These are phyloP conservation scores for Orius insidiosus DNA, from an alignment of 1,140 invertebrate species.

Conservation along the genomic window DNA sequence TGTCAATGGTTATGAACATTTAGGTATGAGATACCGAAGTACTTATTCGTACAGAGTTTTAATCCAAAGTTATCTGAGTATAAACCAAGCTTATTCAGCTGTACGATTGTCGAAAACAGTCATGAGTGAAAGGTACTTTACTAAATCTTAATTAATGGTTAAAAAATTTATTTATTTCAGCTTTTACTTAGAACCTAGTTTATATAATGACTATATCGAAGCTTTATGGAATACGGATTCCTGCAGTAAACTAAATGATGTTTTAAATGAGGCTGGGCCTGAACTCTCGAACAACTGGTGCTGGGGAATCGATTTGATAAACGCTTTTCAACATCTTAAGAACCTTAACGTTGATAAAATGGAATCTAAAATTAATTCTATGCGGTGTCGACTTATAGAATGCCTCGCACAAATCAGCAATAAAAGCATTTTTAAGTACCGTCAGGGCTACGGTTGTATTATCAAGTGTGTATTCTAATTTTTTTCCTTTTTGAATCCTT, in stretches of 20 bases:
- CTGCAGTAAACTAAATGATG: slow-evolving; percentile 56
- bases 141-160: neutral
- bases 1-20: slow-evolving; percentile 53
- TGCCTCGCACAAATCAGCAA: slow-evolving; percentile 34
- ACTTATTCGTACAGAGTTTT: slow-evolving; percentile 34
- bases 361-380: slow-evolving; percentile 26
- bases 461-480: slow-evolving; percentile 43
- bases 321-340: slow-evolving; percentile 36
- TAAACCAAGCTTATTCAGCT: slow-evolving; percentile 61
- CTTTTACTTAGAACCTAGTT: slow-evolving; percentile 26
- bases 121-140: slow-evolving; percentile 6
- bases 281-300: slow-evolving; percentile 24
- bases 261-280: slow-evolving; percentile 33
- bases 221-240: slow-evolving; percentile 72
- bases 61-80: slow-evolving; percentile 53
- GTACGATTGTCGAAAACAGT: slow-evolving; percentile 38
- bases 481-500: too few relatives aligned
- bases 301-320: slow-evolving; percentile 44
- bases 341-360: slow-evolving; percentile 27
- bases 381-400: slow-evolving; percentile 41
- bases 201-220: slow-evolving; percentile 55
- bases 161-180: slow-evolving; percentile 22
- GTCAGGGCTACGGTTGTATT: slow-evolving; percentile 63
- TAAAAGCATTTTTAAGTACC: slow-evolving; percentile 48
- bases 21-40: slow-evolving; percentile 34